Evolutionary conservation across 2,797 vertebrate genomes (phyloP), one percentile per base, ranked within the genome.

Genomic region (Lophotriccus pileatus): DNA sequence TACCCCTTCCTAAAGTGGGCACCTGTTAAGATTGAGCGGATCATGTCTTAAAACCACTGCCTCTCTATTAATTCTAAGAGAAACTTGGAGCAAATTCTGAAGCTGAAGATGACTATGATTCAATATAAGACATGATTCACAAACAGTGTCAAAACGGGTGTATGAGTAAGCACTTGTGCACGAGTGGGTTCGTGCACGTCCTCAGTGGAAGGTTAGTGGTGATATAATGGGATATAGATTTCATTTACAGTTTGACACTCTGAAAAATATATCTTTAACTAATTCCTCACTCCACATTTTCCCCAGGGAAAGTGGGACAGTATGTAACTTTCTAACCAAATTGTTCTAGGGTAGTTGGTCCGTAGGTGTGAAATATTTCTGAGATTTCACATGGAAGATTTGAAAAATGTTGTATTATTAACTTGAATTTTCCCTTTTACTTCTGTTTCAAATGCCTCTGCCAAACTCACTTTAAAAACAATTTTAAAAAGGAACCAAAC

Each of bases 111-210:
- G 14, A 32, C 41, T 91, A 2, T 39, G 15, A 6, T 72, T 67
- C 17, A 22, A 14, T 46, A 32, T 15, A 32, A 72, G n/a, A 43
- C 4, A 6, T 11, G 22, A 50, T 36, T 78, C 39, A 55, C 15
- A 44, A 66, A n/a, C 7, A 19, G 2, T 3, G 0, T n/a, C 43
- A n/a, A 0, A 16, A 25, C 9, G 10, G 10, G 18, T 41, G 12
- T 11, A 6, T 3, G 12, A 25, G 44, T 37, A 14, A 95, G 12
- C 21, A 14, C 4, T 44, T 44, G 8, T 8, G 5, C 4, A 2
- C 12, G 8, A 44, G 32, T 14, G 28, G 18, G 20, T 55, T 60
- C 0, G 0, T 36, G 24, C 70, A 12, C 36, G 9, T 52, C 30
- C 43, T 62, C 66, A 59, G 1, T 36, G n/a, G 23, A 56, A 83